Evolutionary conservation across 1,140 invertebrate species (phyloP), one percentile per base, ranked within the genome.

Genomic region (Ectropis grisescens): DNA sequence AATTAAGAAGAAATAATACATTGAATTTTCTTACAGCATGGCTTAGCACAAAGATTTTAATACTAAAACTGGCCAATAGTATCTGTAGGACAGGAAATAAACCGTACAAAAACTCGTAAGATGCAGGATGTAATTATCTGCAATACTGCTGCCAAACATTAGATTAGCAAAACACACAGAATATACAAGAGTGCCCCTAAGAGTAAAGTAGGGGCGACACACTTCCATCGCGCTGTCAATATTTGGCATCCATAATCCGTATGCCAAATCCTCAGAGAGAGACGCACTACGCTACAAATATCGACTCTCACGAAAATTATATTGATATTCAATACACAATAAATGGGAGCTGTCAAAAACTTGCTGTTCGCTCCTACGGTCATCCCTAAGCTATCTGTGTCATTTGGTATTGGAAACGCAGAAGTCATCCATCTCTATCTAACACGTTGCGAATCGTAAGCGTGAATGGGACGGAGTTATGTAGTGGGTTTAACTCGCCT

Each of bases 281-380:
- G 43, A 44, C 49, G 45, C 54, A 58, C 57, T 76, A 78, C 74
- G 74, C 53, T 58, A 65, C 72, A 75, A 76, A 72, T 76, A 81
- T 81, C 71, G 65, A 81, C 76, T 81, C 70, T 60, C 69, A 69
- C 67, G 60, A 56, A 79, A 75, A 81, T 81, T 81, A 79, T 81
- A 83, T 82, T 82, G 79, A 82, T 83, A 82, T 83, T 81, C 78
- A 81, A 83, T 83, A 82, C 72, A 82, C 79, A 78, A 81, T 70
- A 81, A 81, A 83, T 83, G 70, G 70, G 55, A 49, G 53, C 74
- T 83, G 76, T 83, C 81, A 82, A 75, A 82, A 82, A 81, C 74
- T 74, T 75, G 71, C 76, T 75, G 79, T 82, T 81, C 75, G 71
- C 71, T 76, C 62, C 71, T 78, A 79, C 76, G 76, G 74, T 82